Evolutionary conservation across 2,797 vertebrate species (phyloP).

Genomic region (Leptodactylus fallax): DNA sequence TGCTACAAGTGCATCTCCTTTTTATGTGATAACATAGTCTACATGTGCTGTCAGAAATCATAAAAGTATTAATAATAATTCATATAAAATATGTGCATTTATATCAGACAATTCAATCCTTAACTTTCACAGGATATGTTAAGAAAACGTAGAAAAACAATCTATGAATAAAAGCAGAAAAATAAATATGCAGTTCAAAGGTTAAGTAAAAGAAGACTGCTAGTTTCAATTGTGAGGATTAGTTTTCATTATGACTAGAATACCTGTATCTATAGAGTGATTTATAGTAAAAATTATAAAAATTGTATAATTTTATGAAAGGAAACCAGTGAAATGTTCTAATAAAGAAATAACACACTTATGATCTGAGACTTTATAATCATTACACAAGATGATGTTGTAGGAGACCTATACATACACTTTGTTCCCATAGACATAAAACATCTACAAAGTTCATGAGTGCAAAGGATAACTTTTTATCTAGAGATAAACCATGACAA

Average conservation of each 20-base stretch:
- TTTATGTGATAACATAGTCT: no score
- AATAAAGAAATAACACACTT: background rate
- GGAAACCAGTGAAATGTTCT: background rate
- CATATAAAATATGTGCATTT: no score
- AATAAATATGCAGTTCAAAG: no score
- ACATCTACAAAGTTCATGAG: constrained; percentile 33
- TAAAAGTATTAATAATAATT: no score
- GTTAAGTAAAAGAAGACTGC: no score
- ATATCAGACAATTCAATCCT: no score
- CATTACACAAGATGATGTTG: background rate
- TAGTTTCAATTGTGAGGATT: no score
- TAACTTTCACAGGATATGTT: no score
- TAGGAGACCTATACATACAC: background rate
- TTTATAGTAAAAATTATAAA: background rate
- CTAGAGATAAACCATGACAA: constrained; percentile 55
- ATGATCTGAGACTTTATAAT: background rate
- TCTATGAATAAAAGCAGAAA: no score
- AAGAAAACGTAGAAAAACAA: no score
- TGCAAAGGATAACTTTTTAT: constrained; percentile 50
- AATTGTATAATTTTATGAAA: background rate
- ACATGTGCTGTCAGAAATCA: no score
- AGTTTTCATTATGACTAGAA: background rate
- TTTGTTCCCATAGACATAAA: background rate
- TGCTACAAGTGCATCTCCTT: no score
- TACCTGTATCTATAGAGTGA: background rate